phyloP scores from a whole-genome alignment of 37 sponge, comb jelly and placozoan species.

The Spongia lamella region DNA sequence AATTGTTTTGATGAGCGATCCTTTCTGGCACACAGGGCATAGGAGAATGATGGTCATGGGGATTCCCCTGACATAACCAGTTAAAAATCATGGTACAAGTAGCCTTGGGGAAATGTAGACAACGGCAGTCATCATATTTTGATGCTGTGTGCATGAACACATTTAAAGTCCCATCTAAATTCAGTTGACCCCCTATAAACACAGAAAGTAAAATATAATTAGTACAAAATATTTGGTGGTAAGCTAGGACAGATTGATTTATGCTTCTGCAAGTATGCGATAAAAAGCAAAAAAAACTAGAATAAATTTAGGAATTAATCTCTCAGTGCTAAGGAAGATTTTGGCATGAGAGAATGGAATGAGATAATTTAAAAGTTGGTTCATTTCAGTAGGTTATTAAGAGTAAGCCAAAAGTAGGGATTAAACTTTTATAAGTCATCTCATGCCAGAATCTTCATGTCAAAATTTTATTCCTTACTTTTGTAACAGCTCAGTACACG shows the following conservation, averaged over 20 bases:
- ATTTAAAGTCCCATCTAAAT: conserved; percentile 56
- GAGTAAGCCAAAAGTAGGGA: too few species aligned
- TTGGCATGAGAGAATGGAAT: neutral
- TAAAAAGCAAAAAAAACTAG: too few species aligned
- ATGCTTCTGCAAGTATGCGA: too few species aligned
- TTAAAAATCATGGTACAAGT: conserved; percentile 21
- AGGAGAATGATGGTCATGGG: conserved; percentile 67
- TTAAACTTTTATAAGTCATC: too few species aligned
- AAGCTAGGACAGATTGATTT: too few species aligned
- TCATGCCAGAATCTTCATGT: conserved; percentile 3
- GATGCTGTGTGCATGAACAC: conserved; percentile 86
- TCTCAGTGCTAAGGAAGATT: neutral
- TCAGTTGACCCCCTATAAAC: conserved; percentile 38
- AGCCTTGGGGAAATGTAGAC: conserved; percentile 64
- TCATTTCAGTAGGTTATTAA: too few species aligned
- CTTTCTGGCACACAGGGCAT: conserved; percentile 80
- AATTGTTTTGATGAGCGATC: conserved; percentile 32
- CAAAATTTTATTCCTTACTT: too few species aligned
- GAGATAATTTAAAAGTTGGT: neutral
- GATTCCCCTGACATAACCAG: conserved; percentile 54
- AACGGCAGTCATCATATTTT: conserved; percentile 86
- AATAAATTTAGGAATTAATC: too few species aligned
- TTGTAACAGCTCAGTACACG: too few species aligned
- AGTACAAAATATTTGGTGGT: too few species aligned
- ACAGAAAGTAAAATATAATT: too few species aligned